Evolutionary conservation across 2,888 invertebrate species (phyloP).

Genomic region (Acronicta alni): DNA sequence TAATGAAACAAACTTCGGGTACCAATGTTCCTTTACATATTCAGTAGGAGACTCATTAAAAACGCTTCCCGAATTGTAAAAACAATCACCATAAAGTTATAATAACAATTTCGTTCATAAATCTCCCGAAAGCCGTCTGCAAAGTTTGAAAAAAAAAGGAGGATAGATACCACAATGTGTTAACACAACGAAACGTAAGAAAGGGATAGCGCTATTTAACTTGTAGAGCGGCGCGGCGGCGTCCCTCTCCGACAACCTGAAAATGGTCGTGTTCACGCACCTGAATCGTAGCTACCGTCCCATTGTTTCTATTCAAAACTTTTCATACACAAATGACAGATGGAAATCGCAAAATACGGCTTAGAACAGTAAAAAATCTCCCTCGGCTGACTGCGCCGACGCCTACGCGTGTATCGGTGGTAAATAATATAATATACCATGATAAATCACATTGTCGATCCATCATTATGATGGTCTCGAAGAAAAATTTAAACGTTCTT

Average conservation of each 20-base stretch:
- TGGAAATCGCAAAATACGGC: slow-evolving; percentile 26
- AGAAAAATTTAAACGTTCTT: slow-evolving; percentile 21
- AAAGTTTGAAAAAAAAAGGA: slow-evolving; percentile 22
- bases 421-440: slow-evolving; percentile 47
- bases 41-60: slow-evolving; percentile 16
- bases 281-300: slow-evolving; percentile 8
- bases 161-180: too few relatives aligned
- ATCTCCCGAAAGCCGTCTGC: slow-evolving; percentile 12
- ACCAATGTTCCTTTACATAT: slow-evolving; percentile 18
- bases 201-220: too few relatives aligned
- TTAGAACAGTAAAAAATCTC: slow-evolving; percentile 11
- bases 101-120: slow-evolving; percentile 28
- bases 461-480: slow-evolving; percentile 49
- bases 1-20: too few relatives aligned
- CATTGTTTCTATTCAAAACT: slow-evolving; percentile 34
- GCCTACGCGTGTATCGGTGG: slow-evolving; percentile 10
- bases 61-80: slow-evolving; percentile 42
- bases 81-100: slow-evolving; percentile 44
- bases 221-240: too few relatives aligned
- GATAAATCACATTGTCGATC: slow-evolving; percentile 45
- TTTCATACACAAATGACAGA: slow-evolving; percentile 14
- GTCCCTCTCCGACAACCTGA: too few relatives aligned
- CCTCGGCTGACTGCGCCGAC: neutral
- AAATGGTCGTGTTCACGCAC: slow-evolving; percentile 1
- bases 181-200: too few relatives aligned